Percentiles rank a stretch among this genome's conserved stretches.
These are phyloP conservation scores for Melanerpes formicivorus DNA, from an alignment of 2,113 vertebrate species.

Conservation along the genomic window DNA sequence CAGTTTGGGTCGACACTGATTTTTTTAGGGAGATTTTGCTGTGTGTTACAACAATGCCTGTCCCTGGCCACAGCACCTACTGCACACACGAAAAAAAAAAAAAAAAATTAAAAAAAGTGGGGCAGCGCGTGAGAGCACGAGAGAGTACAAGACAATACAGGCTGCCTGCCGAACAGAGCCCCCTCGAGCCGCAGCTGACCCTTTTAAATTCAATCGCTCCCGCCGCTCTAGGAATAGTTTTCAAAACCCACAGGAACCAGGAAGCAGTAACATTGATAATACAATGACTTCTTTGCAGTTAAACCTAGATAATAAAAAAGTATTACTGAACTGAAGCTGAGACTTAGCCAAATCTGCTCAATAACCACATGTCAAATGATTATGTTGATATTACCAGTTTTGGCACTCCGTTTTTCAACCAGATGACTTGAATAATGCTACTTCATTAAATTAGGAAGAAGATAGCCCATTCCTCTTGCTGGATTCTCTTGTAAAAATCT, in stretches of 20 bases:
- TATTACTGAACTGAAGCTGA: background rate
- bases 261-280: background rate
- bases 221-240: background rate
- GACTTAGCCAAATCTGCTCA: background rate
- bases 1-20: no score
- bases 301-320: background rate
- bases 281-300: background rate
- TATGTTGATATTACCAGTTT: background rate
- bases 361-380: background rate
- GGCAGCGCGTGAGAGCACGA: no score
- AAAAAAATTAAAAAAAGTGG: no score
- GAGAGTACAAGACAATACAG: no score
- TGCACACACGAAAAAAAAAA: no score
- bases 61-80: no score
- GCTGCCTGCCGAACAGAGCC: no score
- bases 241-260: background rate
- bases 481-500: background rate
- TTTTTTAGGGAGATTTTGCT: no score
- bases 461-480: background rate
- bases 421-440: background rate
- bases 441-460: background rate
- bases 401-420: background rate
- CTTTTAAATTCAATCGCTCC: no score
- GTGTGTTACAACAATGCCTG: no score
- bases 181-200: no score